Base-by-base conservation (phyloP, 2,113 vertebrate genomes). In the Paedocypris sp. region DNA sequence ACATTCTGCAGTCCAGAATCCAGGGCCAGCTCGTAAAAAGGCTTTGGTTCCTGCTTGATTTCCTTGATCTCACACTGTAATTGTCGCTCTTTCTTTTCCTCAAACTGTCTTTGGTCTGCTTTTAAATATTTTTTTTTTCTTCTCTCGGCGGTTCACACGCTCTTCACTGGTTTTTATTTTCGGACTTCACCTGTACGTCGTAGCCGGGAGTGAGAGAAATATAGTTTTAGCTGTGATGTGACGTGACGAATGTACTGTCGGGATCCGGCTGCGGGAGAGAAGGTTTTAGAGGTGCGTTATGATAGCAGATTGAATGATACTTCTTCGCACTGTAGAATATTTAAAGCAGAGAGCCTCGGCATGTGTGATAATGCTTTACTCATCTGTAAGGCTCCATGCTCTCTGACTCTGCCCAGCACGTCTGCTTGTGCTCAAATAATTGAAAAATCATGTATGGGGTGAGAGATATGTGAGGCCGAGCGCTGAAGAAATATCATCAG, bases 271-370 rank as follows among this genome's bases (percentile, higher is more conserved):
- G 26, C 41, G 20, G 28, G 38, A 45, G 51, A 19, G 41, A 62
- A 49, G 46, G 49, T 47, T 68, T 68, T 22, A 57, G 45, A 64
- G 57, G 68, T 73, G 75, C 67, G 75, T 78, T 74, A 78, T 70
- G 71, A 47, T 59, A 71, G 81, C 76, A 71, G 36, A 39, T 58
- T 52, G 9, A 32, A 57, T 65, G 61, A 65, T 65, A 52, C 58
- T 49, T 48, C 61, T 52, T 64, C 61, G 53, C 50, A 46, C 66
- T 47, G 35, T 42, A 49, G 62, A 68, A 72, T 72, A 68, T 72
- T 72, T 57, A 66, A 68, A 62, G 62, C 46, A 42, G 25, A 62
- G 58, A 62, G 25, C 12, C 53, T 43, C 53, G 13, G 68, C 53
- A 41, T 57, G 50, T 67, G 65, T 59, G 49, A 43, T 62, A 66